Evolutionary conservation across 1,140 invertebrate genomes (phyloP).

Genomic region (Calosoma granatense): DNA sequence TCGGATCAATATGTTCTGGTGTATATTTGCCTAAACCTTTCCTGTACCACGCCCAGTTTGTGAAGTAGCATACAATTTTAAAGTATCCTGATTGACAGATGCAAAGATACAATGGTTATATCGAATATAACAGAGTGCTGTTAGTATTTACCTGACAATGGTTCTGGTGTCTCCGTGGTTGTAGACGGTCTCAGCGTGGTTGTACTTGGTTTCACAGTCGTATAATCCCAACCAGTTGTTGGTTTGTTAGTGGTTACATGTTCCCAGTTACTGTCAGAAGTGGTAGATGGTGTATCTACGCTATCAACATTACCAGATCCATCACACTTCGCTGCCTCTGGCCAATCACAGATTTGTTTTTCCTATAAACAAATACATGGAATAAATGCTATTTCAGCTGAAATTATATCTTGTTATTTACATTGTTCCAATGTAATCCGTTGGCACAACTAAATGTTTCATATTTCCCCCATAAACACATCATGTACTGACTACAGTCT

Average conservation of each 20-base stretch:
- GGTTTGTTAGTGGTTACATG: conserved; percentile 1
- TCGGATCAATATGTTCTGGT: conserved; percentile 75
- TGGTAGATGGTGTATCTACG: conserved; percentile 11
- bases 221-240: neutral
- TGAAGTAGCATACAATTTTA: conserved; percentile 84
- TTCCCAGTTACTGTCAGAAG: conserved; percentile 10
- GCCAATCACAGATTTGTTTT: conserved; percentile 68
- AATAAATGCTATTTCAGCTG: neutral
- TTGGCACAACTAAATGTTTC: conserved; percentile 59
- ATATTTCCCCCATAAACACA: conserved; percentile 68
- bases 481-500: conserved; percentile 62
- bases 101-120: too few relatives aligned
- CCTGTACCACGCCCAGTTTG: conserved; percentile 91
- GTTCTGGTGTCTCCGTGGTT: conserved; percentile 16
- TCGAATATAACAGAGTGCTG: too few relatives aligned
- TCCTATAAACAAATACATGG: conserved; percentile 23
- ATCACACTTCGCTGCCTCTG: conserved; percentile 54
- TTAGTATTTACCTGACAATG: too few relatives aligned
- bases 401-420: conserved; percentile 27
- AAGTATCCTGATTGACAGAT: too few relatives aligned
- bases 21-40: conserved; percentile 67
- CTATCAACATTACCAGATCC: conserved; percentile 17
- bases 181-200: conserved; percentile 16
- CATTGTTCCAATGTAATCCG: conserved; percentile 68
- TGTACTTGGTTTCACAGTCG: conserved; percentile 13